A percentile compares a stretch with the other conserved stretches of the same genome.
Conservation (phyloP, 2,888 invertebrate genomes). For the Horisme vitalbata region DNA sequence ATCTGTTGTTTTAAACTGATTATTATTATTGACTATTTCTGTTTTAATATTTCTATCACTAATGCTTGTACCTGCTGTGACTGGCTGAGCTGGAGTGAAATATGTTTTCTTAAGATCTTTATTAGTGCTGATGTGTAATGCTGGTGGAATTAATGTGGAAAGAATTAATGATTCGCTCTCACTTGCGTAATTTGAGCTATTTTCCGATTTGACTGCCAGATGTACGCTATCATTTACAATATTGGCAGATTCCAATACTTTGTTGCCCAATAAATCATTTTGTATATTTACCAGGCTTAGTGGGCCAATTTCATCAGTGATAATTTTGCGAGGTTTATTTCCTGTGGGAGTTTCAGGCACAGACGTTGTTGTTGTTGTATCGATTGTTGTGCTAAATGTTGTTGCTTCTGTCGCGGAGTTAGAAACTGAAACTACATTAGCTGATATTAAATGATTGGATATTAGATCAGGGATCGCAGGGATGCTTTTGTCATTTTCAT, state of each 20-base stretch:
- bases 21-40: too few species aligned
- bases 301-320: not conserved
- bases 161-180: not conserved
- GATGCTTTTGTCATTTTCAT: too few species aligned
- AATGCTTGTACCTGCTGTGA: not conserved
- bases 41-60: not conserved
- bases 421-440: too few species aligned
- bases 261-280: not conserved
- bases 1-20: not conserved
- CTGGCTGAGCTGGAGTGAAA: not conserved
- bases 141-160: not conserved
- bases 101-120: not conserved
- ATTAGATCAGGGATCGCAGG: too few species aligned
- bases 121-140: not conserved
- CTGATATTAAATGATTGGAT: too few species aligned
- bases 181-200: not conserved
- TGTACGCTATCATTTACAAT: not conserved
- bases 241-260: not conserved
- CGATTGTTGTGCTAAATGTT: too few species aligned
- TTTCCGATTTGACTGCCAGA: not conserved
- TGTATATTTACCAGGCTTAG: not conserved
- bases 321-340: not conserved
- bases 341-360: not conserved
- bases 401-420: too few species aligned
- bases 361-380: not conserved